These are phyloP conservation scores for Eulemur coronatus DNA, from an alignment of 2,797 vertebrate species.

Conservation along the genomic window DNA sequence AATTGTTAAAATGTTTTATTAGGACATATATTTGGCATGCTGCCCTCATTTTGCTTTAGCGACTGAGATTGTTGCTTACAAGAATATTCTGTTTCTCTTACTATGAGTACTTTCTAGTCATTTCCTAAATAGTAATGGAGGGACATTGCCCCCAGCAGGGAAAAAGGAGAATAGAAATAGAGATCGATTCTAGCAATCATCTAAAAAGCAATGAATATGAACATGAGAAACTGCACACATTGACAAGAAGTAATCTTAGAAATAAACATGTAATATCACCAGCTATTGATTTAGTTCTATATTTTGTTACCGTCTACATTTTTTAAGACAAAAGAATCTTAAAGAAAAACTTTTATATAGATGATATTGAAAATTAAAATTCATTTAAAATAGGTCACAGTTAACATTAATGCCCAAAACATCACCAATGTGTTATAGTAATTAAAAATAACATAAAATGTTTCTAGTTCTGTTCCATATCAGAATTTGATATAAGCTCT, in stretches of 20 bases:
- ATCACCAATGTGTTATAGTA: not conserved
- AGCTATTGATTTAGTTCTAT: not conserved
- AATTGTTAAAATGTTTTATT: constrained; percentile 78
- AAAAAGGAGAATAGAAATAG: constrained; percentile 74
- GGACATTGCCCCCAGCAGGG: constrained; percentile 87
- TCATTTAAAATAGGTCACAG: not conserved
- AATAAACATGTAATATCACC: not conserved
- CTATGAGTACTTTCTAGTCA: constrained; percentile 23
- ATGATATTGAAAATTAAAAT: not conserved
- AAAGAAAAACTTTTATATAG: not conserved
- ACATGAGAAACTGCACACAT: not conserved
- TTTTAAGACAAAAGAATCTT: not conserved
- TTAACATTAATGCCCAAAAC: not conserved
- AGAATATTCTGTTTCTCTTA: constrained; percentile 59
- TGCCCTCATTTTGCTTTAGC: constrained; percentile 28
- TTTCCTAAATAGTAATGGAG: constrained; percentile 76
- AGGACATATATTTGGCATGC: constrained; percentile 57
- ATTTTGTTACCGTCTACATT: not conserved
- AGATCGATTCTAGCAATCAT: not conserved
- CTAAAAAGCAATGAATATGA: not conserved
- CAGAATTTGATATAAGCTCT: not conserved
- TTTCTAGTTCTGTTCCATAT: not conserved
- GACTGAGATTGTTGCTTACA: constrained; percentile 47
- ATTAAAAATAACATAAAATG: not conserved
- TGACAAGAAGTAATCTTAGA: not conserved